These are phyloP conservation scores for Dreissena polymorpha DNA, from an alignment of 1,140 invertebrate genomes.

Conservation along the genomic window DNA sequence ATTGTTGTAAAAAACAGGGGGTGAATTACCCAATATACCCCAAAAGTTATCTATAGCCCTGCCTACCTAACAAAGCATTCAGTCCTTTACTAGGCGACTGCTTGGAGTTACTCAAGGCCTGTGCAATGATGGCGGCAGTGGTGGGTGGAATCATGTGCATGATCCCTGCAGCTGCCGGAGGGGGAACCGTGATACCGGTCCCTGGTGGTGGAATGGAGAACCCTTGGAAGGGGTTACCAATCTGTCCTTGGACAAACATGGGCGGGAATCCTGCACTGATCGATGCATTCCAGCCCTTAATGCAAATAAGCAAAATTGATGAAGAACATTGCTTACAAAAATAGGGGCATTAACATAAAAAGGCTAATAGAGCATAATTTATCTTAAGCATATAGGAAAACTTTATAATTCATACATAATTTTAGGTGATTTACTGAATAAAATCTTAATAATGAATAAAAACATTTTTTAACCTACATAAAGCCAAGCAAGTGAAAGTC, in stretches of 20 bases:
- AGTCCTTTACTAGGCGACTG: conserved; percentile 25
- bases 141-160: conserved; percentile 7
- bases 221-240: conserved; percentile 30
- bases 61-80: conserved; percentile 39
- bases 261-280: conserved; percentile 47
- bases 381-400: neutral
- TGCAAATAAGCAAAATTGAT: neutral
- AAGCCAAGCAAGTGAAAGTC: too few species aligned
- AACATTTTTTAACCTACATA: too few species aligned
- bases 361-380: neutral
- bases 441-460: neutral
- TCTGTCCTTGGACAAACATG: conserved; percentile 14
- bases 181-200: conserved; percentile 56
- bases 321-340: too few species aligned
- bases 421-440: neutral
- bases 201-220: conserved; percentile 61
- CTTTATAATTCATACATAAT: neutral
- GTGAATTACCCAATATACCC: too few species aligned
- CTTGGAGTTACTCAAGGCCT: conserved; percentile 50
- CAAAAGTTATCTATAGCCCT: too few species aligned
- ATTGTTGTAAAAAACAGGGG: too few species aligned
- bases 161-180: conserved; percentile 33
- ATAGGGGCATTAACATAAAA: neutral
- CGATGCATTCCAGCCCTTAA: conserved; percentile 52
- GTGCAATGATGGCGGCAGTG: conserved; percentile 8